A percentile compares a stretch with the other conserved stretches of the same genome.
Evolutionary conservation across 2,797 vertebrate species (phyloP).

Genomic region (Morelia viridis): DNA sequence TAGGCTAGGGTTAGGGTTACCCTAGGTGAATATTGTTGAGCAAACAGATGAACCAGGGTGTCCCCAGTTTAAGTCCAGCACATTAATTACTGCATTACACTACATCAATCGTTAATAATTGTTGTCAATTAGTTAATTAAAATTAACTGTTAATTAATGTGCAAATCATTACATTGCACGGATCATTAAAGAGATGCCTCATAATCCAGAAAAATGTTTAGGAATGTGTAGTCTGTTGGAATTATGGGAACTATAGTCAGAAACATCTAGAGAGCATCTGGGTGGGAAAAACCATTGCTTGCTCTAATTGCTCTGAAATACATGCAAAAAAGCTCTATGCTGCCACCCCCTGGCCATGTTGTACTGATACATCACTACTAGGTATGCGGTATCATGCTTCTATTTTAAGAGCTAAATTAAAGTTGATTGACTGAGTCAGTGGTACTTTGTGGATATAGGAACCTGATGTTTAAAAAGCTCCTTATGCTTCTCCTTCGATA

Average conservation of each 20-base stretch:
- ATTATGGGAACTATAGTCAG: background rate
- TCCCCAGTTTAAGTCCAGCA: background rate
- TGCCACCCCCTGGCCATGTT: constrained; percentile 65
- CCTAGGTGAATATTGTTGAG: background rate
- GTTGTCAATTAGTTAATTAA: background rate
- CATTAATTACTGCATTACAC: background rate
- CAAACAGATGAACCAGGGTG: background rate
- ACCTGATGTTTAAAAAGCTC: background rate
- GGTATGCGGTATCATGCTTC: rapidly evolving
- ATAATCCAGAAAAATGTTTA: background rate
- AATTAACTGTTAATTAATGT: background rate
- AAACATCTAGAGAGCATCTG: background rate
- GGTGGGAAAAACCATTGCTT: background rate
- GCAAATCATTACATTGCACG: background rate
- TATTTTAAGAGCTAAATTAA: background rate
- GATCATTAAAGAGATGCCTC: background rate
- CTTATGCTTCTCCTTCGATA: background rate
- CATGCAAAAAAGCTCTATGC: constrained; percentile 36
- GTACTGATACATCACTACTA: background rate
- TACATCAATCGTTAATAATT: background rate
- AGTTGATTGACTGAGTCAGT: background rate
- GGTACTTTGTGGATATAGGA: background rate
- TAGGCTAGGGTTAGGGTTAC: background rate
- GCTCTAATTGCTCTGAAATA: background rate
- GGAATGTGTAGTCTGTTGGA: background rate